These are phyloP conservation scores for Peromyscus maniculatus DNA, from an alignment of 2,113 vertebrate species.

Conservation along the genomic window DNA sequence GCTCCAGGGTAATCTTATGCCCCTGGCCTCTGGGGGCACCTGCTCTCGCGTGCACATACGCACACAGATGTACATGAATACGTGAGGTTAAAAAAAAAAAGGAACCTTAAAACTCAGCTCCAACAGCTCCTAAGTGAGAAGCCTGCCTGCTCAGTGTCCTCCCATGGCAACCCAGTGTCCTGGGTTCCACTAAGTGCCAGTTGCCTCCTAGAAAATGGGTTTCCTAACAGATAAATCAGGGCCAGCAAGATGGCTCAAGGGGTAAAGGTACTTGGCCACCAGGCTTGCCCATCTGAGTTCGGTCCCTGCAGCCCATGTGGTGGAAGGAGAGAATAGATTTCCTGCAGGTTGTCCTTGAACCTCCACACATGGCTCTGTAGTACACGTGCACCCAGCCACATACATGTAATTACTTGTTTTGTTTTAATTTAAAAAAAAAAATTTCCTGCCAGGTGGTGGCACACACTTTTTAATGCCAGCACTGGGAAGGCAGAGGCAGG, in stretches of 20 bases:
- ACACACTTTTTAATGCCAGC: background rate
- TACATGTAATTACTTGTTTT: background rate
- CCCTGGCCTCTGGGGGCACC: background rate
- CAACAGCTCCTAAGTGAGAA: background rate
- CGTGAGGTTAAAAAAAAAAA: background rate
- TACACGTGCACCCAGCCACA: background rate
- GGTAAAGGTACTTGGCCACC: background rate
- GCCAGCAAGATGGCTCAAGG: background rate
- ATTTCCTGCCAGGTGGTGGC: background rate
- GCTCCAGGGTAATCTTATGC: too few relatives aligned
- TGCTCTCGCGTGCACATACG: background rate
- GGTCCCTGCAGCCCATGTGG: background rate
- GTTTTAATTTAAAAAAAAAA: background rate
- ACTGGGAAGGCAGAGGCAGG: background rate
- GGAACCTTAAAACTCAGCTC: background rate
- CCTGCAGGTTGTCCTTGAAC: background rate
- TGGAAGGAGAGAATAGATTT: background rate
- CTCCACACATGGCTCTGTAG: too few relatives aligned
- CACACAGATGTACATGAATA: background rate
- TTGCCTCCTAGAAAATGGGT: background rate
- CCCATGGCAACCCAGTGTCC: too few relatives aligned
- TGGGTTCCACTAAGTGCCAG: background rate
- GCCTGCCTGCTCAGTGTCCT: background rate
- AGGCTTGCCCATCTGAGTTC: background rate
- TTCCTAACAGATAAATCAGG: background rate